Evolutionary conservation across 1,140 invertebrate genomes (phyloP).

Genomic region (Galendromus occidentalis): DNA sequence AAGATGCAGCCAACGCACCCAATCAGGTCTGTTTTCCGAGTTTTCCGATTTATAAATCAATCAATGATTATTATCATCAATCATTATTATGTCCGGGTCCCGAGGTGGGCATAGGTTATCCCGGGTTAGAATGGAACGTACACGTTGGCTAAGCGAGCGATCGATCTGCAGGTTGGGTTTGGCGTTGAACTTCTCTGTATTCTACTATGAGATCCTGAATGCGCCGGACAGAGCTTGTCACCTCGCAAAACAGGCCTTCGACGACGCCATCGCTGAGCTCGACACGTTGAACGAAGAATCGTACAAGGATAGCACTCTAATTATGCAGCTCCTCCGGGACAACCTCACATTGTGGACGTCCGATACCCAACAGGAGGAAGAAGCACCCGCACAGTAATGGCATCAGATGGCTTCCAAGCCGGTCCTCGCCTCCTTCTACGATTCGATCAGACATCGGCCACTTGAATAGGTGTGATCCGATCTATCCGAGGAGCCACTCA

Average conservation of each 20-base stretch:
- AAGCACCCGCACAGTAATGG: slow-evolving; percentile 14
- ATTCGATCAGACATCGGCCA: no score
- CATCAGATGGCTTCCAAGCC: no score
- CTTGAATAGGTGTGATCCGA: no score
- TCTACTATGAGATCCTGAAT: slow-evolving; percentile 91
- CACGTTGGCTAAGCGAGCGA: no score
- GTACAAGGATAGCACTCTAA: slow-evolving; percentile 95
- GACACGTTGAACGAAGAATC: slow-evolving; percentile 80
- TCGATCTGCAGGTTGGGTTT: slow-evolving; percentile 49
- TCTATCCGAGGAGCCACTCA: no score
- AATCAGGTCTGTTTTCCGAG: slow-evolving; percentile 32
- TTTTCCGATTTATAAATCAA: neutral
- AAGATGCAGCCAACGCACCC: slow-evolving; percentile 94
- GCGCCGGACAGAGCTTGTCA: slow-evolving; percentile 83
- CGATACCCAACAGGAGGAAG: slow-evolving; percentile 66
- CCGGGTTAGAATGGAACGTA: no score
- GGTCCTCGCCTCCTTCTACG: no score
- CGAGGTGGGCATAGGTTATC: no score
- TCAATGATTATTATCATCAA: no score
- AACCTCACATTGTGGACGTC: slow-evolving; percentile 96
- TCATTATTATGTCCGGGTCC: no score
- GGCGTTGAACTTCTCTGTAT: slow-evolving; percentile 94
- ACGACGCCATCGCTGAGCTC: slow-evolving; percentile 31
- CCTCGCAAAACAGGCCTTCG: slow-evolving; percentile 71
- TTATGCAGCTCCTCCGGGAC: slow-evolving; percentile 95